Evolutionary conservation across 2,797 vertebrate genomes (phyloP), one percentile per base, ranked within the genome.

Genomic region (Chrosomus eos): DNA sequence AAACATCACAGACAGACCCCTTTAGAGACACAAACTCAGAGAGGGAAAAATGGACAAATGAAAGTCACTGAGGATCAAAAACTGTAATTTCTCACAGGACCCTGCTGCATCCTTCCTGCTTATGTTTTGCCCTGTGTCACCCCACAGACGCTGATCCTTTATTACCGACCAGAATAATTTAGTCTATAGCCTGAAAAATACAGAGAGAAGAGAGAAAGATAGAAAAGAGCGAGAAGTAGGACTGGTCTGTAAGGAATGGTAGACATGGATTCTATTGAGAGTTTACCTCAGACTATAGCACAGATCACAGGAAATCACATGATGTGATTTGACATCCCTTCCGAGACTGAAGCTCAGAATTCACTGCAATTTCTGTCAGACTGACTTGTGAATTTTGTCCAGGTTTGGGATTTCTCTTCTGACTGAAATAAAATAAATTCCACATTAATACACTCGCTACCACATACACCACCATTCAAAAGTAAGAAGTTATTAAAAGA

Each of bases 221-320:
- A 53, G 21, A 80, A 68, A 68, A 40, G 23, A 36, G 21, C 0
- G 1, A 60, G 74, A 77, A 43, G 75, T 77, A 77, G 55, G 75
- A 77, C 75, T 77, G 14, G 36, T 62, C 55, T 9, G 0, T 28
- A 26, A 62, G 36, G 55, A 77, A 40, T 11, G 36, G 7, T 19
- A 60, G 33, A 75, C 21, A 38, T 36, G 51, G 51, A 77, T 43
- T 36, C 36, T 28, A 28, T 40, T n/a, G 75, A 28, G 55, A 62
- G 75, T 62, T 62, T 4, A 60, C 14, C 14, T 77, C 53, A 38
- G 19, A 75, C 28, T 5, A 18, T 18, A 77, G 23, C 16, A 28
- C 55, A 62, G 36, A 77, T 76, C 53, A 62, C 53, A 77, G 53
- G 36, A 60, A 60, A 60, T 40, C 74, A 60, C 53, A 26, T 60